Percentiles rank a stretch among this genome's conserved stretches.
Evolutionary conservation across 2,113 vertebrate species (phyloP).

Genomic region (Tachysurus vachellii): DNA sequence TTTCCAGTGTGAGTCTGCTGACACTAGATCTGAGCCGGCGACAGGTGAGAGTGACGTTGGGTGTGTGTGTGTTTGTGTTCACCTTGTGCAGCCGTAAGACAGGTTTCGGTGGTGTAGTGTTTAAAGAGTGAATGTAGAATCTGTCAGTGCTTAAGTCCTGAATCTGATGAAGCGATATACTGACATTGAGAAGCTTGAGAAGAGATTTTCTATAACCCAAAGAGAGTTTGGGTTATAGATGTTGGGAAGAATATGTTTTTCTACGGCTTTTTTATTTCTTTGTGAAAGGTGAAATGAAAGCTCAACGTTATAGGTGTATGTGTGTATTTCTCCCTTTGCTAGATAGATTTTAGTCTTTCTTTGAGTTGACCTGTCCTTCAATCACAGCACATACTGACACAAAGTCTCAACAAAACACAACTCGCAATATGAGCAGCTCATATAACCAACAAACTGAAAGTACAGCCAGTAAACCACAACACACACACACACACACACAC

Average conservation of each 20-base stretch:
- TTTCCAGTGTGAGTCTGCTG: conserved; percentile 31
- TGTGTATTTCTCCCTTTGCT: background rate
- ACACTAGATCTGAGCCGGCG: conserved; percentile 44
- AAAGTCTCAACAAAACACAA: background rate
- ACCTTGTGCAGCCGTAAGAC: conserved; percentile 18
- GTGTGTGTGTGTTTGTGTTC: conserved; percentile 24
- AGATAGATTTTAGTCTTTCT: background rate
- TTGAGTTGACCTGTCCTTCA: conserved; percentile 11
- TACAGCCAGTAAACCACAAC: conserved; percentile 7
- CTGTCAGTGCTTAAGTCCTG: background rate
- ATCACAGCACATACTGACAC: background rate
- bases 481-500: conserved; percentile 15
- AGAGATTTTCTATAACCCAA: background rate
- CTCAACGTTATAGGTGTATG: background rate
- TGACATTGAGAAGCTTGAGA: background rate
- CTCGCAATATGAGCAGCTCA: background rate
- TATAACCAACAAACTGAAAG: conserved; percentile 23
- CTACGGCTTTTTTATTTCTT: background rate
- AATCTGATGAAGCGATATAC: background rate
- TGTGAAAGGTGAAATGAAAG: background rate
- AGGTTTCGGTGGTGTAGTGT: background rate
- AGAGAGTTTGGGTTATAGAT: no score
- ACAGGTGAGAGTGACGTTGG: conserved; percentile 49
- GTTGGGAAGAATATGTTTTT: background rate
- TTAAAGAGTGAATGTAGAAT: background rate